These are phyloP conservation scores for Neotragus moschatus DNA, from an alignment of 2,113 vertebrate genomes.

Conservation along the genomic window DNA sequence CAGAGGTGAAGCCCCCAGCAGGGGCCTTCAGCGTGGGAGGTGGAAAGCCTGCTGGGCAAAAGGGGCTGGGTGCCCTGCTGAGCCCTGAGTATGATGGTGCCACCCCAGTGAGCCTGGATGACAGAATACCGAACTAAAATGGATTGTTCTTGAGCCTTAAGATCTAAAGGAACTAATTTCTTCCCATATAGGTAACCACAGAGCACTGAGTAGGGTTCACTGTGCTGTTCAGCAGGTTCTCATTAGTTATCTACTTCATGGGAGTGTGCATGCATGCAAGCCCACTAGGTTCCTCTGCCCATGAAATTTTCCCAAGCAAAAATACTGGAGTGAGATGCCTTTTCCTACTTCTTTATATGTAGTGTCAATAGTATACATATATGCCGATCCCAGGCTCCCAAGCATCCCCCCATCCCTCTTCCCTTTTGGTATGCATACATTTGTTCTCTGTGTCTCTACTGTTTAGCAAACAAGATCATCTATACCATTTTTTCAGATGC, in stretches of 20 bases:
- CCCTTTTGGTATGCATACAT: not conserved
- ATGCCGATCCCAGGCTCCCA: not conserved
- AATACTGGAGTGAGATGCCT: not conserved
- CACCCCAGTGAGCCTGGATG: not conserved
- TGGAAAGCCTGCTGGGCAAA: not conserved
- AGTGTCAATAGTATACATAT: not conserved
- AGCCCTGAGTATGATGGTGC: not conserved
- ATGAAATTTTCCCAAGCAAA: not conserved
- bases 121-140: not conserved
- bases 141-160: not conserved
- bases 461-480: not conserved
- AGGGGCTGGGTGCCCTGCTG: not conserved
- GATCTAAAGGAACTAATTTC: not conserved
- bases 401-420: not conserved
- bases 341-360: not conserved
- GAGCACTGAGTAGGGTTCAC: not conserved
- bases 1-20: not conserved
- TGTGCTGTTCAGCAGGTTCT: not conserved
- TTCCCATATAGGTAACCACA: not conserved
- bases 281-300: not conserved
- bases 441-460: not conserved
- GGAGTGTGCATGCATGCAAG: not conserved
- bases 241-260: not conserved
- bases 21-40: not conserved
- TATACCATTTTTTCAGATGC: not conserved